These are phyloP conservation scores for Jacana jacana DNA, from an alignment of 2,113 vertebrate species.

Conservation along the genomic window DNA sequence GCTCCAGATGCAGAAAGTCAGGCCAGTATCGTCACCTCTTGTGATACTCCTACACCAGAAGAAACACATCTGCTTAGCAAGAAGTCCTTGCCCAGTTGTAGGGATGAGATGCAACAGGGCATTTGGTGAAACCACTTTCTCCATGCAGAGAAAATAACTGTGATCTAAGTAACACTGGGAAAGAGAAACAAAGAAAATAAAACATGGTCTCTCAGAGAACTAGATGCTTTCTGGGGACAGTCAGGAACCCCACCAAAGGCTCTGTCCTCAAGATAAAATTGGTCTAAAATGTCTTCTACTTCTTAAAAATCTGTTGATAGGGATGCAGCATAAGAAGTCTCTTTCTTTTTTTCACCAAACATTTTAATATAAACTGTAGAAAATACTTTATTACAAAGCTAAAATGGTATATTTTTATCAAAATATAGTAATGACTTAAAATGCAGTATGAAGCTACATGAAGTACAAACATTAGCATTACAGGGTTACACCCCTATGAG, in stretches of 20 bases:
- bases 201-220: background rate
- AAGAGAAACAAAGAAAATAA: background rate
- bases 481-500: background rate
- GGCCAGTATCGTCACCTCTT: background rate
- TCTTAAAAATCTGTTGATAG: background rate
- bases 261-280: background rate
- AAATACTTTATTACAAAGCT: background rate
- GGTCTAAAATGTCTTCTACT: background rate
- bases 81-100: background rate
- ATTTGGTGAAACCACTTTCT: background rate
- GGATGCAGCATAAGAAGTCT: background rate
- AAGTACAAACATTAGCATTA: background rate
- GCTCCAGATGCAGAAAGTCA: background rate
- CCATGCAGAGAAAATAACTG: background rate
- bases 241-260: background rate
- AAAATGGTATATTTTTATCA: background rate
- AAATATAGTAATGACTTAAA: background rate
- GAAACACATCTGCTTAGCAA: background rate
- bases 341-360: background rate
- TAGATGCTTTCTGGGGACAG: background rate
- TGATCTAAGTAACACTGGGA: background rate
- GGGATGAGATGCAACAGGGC: background rate
- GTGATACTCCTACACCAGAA: background rate
- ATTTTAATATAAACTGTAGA: background rate
- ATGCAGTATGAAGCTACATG: background rate